Percentiles rank a stretch among this genome's conserved stretches.
These are phyloP conservation scores for Cistogaster globosa DNA, from an alignment of 2,888 invertebrate species.

Conservation along the genomic window DNA sequence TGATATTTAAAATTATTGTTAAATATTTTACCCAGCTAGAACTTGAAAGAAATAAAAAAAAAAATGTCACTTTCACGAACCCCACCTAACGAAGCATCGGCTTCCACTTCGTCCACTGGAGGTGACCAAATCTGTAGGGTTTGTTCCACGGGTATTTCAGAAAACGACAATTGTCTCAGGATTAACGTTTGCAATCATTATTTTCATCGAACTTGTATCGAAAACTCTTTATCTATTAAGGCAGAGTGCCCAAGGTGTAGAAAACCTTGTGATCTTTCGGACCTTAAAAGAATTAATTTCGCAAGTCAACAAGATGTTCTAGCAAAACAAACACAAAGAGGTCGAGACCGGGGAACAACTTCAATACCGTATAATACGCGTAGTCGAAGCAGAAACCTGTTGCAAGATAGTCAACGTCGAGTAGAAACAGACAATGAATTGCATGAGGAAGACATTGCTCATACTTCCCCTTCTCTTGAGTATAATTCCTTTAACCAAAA, in stretches of 20 bases:
- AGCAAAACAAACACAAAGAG: not conserved
- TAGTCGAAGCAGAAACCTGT: not conserved
- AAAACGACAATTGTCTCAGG: not conserved
- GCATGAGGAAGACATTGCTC: not conserved
- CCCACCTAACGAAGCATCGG: not conserved
- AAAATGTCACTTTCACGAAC: constrained; percentile 2
- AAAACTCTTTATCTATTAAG: not conserved
- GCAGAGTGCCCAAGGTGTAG: not conserved
- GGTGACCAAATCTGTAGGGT: not conserved
- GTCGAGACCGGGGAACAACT: not conserved
- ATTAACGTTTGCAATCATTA: not conserved
- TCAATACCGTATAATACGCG: constrained; percentile 4
- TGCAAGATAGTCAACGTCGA: not conserved
- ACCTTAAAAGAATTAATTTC: not conserved
- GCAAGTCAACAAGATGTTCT: not conserved
- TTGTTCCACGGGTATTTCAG: not conserved
- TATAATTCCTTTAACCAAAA: not conserved
- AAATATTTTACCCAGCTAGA: not conserved
- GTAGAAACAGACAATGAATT: not conserved
- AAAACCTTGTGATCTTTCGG: not conserved
- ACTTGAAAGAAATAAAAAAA: not conserved
- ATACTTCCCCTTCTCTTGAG: not conserved
- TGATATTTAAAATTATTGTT: not conserved
- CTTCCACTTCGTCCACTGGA: not conserved
- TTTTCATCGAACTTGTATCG: constrained; percentile 7